These are phyloP conservation scores for Smithornis capensis DNA, from an alignment of 2,113 vertebrate species.

Conservation along the genomic window DNA sequence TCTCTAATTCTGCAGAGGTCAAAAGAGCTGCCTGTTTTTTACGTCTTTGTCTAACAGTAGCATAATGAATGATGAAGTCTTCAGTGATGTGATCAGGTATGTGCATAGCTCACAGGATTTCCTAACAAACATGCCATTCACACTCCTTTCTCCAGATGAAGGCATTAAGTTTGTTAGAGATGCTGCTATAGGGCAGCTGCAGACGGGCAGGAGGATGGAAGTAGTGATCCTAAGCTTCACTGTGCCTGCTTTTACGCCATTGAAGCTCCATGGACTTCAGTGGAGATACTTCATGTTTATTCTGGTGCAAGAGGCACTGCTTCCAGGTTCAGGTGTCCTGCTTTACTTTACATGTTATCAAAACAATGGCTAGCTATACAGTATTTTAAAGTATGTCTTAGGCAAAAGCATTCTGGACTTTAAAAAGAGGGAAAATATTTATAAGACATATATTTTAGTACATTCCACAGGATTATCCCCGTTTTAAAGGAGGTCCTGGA, in stretches of 20 bases:
- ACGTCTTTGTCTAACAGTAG: background rate
- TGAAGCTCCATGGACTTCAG: background rate
- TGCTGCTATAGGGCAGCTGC: background rate
- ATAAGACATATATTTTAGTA: slow-evolving; percentile 19
- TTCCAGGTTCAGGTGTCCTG: background rate
- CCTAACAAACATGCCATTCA: background rate
- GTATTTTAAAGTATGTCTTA: background rate
- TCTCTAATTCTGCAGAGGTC: background rate
- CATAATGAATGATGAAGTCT: background rate
- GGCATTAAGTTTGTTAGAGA: background rate
- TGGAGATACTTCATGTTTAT: background rate
- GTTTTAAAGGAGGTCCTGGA: slow-evolving; percentile 22
- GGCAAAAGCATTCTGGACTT: background rate
- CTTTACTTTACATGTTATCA: background rate
- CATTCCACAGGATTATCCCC: background rate
- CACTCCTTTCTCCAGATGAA: background rate
- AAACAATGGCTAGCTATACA: background rate
- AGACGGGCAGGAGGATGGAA: background rate
- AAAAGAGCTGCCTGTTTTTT: slow-evolving; percentile 8
- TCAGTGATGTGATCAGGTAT: background rate
- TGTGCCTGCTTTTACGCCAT: background rate
- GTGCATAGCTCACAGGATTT: background rate
- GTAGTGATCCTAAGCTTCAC: background rate
- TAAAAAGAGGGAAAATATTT: background rate
- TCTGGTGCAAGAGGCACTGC: background rate